Evolutionary conservation across 2,113 vertebrate species (phyloP).

Genomic region (Aspiorhynchus laticeps): DNA sequence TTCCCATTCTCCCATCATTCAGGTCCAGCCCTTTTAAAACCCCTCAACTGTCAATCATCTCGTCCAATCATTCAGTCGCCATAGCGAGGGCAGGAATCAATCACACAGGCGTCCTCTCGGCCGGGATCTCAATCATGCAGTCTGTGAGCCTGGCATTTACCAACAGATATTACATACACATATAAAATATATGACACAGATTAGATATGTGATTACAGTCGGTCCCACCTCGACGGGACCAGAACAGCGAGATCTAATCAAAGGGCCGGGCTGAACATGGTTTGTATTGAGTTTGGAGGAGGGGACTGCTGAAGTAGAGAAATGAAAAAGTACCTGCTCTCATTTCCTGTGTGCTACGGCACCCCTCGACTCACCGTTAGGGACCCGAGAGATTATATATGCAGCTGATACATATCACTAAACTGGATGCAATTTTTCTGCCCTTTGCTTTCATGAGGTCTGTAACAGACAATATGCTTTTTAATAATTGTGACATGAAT

Average conservation of each 20-base stretch:
- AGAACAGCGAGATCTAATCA: constrained; percentile 72
- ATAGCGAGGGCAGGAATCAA: constrained; percentile 69
- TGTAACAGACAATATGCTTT: neutral
- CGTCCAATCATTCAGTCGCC: constrained; percentile 42
- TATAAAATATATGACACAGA: constrained; percentile 74
- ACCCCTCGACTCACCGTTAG: neutral
- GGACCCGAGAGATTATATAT: constrained; percentile 9
- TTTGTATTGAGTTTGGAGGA: constrained; percentile 72
- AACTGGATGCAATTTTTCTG: constrained; percentile 61
- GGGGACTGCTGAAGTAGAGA: constrained; percentile 70
- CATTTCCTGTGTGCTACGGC: constrained; percentile 76
- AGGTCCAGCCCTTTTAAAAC: constrained; percentile 42
- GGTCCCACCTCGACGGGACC: constrained; percentile 67
- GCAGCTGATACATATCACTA: constrained; percentile 76
- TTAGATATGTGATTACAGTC: constrained; percentile 74
- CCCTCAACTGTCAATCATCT: constrained; percentile 47
- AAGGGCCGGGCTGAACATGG: constrained; percentile 62
- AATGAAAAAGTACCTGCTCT: constrained; percentile 77
- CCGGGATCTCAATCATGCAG: constrained; percentile 53
- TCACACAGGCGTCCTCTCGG: constrained; percentile 59
- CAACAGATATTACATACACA: constrained; percentile 63
- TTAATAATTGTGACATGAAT: constrained; percentile 1
- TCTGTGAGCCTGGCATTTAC: constrained; percentile 71
- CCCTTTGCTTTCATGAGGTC: constrained; percentile 45
- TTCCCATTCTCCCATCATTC: constrained; percentile 41